A percentile compares a stretch with the other conserved stretches of the same genome.
Conservation (phyloP, 2,888 invertebrate species). For the Eupeodes luniger region DNA sequence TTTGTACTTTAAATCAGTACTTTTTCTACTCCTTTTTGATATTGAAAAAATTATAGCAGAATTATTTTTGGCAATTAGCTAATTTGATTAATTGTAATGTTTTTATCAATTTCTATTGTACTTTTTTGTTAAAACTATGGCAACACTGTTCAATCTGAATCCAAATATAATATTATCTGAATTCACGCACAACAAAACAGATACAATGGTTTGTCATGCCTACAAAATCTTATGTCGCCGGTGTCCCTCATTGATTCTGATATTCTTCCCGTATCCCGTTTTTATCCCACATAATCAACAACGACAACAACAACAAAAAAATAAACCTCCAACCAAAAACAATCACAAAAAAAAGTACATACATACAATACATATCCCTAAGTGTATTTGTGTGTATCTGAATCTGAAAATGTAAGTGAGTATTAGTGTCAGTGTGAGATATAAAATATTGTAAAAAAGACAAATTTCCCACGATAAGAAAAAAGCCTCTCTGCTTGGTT, state of each 20-base stretch:
- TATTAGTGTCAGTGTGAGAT: slow-evolving; percentile 29
- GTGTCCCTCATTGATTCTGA: slow-evolving; percentile 41
- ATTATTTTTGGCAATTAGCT: too few species aligned
- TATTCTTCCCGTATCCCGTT: slow-evolving; percentile 27
- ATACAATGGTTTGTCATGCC: slow-evolving; percentile 39
- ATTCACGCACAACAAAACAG: slow-evolving; percentile 53
- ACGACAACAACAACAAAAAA: background rate
- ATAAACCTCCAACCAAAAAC: slow-evolving; percentile 10
- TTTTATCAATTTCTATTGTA: background rate
- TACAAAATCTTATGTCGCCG: slow-evolving; percentile 48
- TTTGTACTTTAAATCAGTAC: too few species aligned
- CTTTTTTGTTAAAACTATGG: background rate
- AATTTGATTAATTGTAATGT: too few species aligned
- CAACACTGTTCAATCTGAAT: slow-evolving; percentile 17
- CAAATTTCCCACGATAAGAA: slow-evolving; percentile 76
- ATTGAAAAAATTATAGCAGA: too few species aligned
- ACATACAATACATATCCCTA: background rate
- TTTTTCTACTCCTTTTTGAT: too few species aligned
- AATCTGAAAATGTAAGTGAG: background rate
- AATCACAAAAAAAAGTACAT: slow-evolving; percentile 9
- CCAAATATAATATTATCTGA: slow-evolving; percentile 5
- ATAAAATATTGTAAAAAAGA: slow-evolving; percentile 68
- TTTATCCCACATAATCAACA: slow-evolving; percentile 29
- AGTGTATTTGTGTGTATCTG: slow-evolving; percentile 11
- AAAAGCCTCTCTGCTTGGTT: slow-evolving; percentile 55